Conservation (phyloP, 2,113 vertebrate genomes). For the Amazona vittata region DNA sequence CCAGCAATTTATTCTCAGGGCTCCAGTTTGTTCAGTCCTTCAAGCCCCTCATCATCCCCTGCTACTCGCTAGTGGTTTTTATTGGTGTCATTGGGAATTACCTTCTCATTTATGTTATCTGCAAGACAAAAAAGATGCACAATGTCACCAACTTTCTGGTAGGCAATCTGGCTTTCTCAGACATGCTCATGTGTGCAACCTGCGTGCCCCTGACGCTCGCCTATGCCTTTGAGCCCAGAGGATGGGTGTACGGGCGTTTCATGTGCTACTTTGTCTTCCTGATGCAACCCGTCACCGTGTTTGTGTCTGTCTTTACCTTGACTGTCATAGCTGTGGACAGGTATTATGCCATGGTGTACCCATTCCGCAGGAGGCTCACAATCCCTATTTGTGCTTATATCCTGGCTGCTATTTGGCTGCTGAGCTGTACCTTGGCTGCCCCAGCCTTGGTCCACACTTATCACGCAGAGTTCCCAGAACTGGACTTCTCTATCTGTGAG, state of each 20-base stretch:
- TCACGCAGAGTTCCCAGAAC: conserved; percentile 79
- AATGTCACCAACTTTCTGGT: conserved; percentile 87
- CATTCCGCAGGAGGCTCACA: conserved; percentile 81
- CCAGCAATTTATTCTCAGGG: conserved; percentile 77
- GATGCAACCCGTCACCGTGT: conserved; percentile 78
- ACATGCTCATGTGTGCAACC: conserved; percentile 86
- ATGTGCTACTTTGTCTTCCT: conserved; percentile 83
- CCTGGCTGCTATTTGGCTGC: conserved; percentile 78
- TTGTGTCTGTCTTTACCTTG: conserved; percentile 81
- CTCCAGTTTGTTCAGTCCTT: conserved; percentile 82
- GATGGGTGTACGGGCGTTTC: conserved; percentile 78
- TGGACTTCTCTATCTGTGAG: conserved; percentile 88
- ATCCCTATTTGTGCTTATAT: conserved; percentile 78
- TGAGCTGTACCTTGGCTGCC: conserved; percentile 77
- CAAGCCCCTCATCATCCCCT: conserved; percentile 84
- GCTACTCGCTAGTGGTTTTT: conserved; percentile 78
- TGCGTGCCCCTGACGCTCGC: conserved; percentile 82
- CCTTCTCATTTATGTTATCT: conserved; percentile 83
- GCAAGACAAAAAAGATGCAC: conserved; percentile 83
- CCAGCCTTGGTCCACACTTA: conserved; percentile 79
- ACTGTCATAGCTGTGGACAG: conserved; percentile 81
- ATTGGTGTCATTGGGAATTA: conserved; percentile 84
- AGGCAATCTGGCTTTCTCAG: conserved; percentile 85
- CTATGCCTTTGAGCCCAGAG: conserved; percentile 79
- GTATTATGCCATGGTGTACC: conserved; percentile 83